Evolutionary conservation across 37 sponge, comb jelly and placozoan species (phyloP).

Genomic region (Beroe ovata): DNA sequence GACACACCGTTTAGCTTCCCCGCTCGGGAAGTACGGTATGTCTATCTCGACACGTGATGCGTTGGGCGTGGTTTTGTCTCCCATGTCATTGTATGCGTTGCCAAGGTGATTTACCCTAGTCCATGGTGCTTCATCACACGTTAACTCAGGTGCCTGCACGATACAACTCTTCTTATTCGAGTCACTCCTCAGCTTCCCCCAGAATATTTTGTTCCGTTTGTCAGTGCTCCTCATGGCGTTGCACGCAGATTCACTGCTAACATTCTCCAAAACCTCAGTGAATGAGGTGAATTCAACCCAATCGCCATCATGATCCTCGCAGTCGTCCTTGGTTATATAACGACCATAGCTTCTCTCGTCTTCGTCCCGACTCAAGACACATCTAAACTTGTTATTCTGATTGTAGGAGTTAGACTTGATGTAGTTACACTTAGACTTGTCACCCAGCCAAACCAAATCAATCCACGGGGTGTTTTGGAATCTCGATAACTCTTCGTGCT

Average conservation of each 20-base stretch:
- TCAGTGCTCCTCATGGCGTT: not conserved
- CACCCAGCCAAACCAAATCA: conserved; percentile 58
- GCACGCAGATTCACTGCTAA: not conserved
- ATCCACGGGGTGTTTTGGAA: conserved; percentile 49
- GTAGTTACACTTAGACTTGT: conserved; percentile 17
- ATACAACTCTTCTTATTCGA: not conserved
- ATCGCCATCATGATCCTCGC: conserved; percentile 72
- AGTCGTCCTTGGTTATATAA: conserved; percentile 64
- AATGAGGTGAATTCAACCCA: conserved; percentile 61
- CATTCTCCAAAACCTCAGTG: not conserved
- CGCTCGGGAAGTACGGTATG: conserved; percentile 32
- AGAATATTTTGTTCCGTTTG: not conserved
- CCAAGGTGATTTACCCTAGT: conserved; percentile 56
- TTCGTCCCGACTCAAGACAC: not conserved
- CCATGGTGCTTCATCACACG: conserved; percentile 15
- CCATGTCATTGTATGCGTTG: not conserved
- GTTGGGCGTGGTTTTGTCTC: not conserved
- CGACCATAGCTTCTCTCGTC: conserved; percentile 16
- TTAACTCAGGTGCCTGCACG: not conserved
- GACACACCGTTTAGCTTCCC: conserved; percentile 44
- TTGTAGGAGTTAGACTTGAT: conserved; percentile 32
- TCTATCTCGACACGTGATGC: not conserved
- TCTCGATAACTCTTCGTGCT: not conserved
- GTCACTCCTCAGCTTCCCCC: conserved; percentile 49
- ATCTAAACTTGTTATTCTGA: not conserved